These are phyloP conservation scores for Drosophila tristis DNA, from an alignment of 1,140 invertebrate genomes.

Conservation along the genomic window DNA sequence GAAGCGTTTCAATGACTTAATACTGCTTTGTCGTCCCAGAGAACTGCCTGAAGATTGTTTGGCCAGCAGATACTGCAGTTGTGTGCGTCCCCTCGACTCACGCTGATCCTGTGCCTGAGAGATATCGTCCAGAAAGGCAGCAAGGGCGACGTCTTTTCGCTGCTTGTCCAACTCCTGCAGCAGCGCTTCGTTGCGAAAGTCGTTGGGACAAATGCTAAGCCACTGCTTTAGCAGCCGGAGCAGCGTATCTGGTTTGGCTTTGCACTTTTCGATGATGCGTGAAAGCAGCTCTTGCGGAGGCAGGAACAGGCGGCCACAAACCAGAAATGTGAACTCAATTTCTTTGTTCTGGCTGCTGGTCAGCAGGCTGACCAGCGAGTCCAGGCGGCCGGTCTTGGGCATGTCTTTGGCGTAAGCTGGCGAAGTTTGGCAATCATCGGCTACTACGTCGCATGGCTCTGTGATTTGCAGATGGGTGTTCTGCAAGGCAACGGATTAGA, in stretches of 20 bases:
- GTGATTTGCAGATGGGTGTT: slow-evolving; percentile 56
- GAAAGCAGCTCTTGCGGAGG: slow-evolving; percentile 43
- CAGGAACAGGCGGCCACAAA: slow-evolving; percentile 47
- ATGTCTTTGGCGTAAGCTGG: slow-evolving; percentile 67
- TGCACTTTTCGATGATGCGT: slow-evolving; percentile 29
- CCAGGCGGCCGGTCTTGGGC: slow-evolving; percentile 47
- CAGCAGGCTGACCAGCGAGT: slow-evolving; percentile 39
- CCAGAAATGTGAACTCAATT: slow-evolving; percentile 43
- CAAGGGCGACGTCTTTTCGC: slow-evolving; percentile 1
- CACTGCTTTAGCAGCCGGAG: slow-evolving; percentile 39
- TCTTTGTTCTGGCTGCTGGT: slow-evolving; percentile 33
- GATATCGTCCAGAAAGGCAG: slow-evolving; percentile 39
- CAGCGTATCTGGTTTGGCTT: slow-evolving; percentile 20
- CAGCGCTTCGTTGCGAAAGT: slow-evolving; percentile 55
- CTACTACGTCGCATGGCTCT: slow-evolving; percentile 34
- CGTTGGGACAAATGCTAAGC: slow-evolving; percentile 42
- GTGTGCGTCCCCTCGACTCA: slow-evolving; percentile 9
- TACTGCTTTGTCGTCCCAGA: slow-evolving; percentile 68
- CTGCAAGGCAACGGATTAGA: slow-evolving; percentile 6
- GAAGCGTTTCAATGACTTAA: slow-evolving; percentile 69
- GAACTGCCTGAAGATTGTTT: slow-evolving; percentile 59
- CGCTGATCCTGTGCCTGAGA: slow-evolving; percentile 14
- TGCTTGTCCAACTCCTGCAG: slow-evolving; percentile 53
- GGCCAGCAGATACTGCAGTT: slow-evolving; percentile 53
- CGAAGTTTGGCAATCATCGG: slow-evolving; percentile 38